Evolutionary conservation across 2,888 invertebrate genomes (phyloP).

Genomic region (Drosophila koepferae): DNA sequence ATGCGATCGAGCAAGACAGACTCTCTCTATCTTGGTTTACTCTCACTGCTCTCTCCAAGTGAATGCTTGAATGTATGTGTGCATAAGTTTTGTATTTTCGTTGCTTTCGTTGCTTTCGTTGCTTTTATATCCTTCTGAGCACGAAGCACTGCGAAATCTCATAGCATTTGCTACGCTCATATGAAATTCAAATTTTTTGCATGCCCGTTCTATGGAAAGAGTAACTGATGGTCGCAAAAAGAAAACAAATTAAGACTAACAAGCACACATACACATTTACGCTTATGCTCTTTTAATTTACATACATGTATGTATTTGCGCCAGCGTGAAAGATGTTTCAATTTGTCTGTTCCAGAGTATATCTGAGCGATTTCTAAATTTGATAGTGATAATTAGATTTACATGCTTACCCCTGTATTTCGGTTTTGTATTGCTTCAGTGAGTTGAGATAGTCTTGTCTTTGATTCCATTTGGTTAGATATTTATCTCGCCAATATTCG

Average conservation of each 20-base stretch:
- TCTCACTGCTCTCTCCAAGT: not conserved
- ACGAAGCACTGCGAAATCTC: not conserved
- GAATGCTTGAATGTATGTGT: not conserved
- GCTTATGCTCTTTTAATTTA: too few relatives aligned
- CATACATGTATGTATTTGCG: not conserved
- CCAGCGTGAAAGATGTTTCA: not conserved
- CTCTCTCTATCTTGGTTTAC: not conserved
- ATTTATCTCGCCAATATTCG: constrained; percentile 92
- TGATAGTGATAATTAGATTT: not conserved
- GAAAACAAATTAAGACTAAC: not conserved
- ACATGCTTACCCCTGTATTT: constrained; percentile 87
- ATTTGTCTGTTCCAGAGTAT: not conserved
- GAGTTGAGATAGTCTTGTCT: constrained; percentile 89
- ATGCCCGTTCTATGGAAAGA: not conserved
- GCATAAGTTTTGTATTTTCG: not conserved
- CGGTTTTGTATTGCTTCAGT: constrained; percentile 90
- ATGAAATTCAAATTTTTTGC: too few relatives aligned
- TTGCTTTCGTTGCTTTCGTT: not conserved
- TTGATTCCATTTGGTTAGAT: constrained; percentile 88
- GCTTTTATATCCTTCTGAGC: not conserved
- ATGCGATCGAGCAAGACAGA: not conserved
- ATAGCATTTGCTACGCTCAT: not conserved
- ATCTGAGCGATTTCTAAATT: not conserved
- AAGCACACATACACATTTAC: not conserved
- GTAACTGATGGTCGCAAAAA: not conserved